Evolutionary conservation across 2,113 vertebrate species (phyloP), one percentile per base, ranked within the genome.

Genomic region (Seriola aureovittata): DNA sequence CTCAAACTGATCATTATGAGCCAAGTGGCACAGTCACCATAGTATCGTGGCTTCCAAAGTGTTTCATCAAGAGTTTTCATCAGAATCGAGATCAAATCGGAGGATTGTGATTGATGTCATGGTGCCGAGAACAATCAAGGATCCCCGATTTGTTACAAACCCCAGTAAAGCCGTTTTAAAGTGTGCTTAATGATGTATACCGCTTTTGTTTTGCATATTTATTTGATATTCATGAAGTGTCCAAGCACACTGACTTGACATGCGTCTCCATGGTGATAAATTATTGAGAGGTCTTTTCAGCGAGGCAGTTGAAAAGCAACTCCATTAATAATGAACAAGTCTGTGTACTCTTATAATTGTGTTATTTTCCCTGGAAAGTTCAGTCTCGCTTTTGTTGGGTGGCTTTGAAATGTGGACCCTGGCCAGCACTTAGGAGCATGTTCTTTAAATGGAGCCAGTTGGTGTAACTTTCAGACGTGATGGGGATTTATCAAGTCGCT

Each of bases 171-270:
- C 75, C 5, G 72, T 91, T 88, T 78, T 84, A 87, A 94, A 92
- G 64, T 84, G 80, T 70, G 77, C 89, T 86, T 94, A 93, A 94
- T 93, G 92, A 93, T 94, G 88, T 91, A 91, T 91, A 75, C 58
- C 89, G 82, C 87, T 92, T 93, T 95, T 93, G 87, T 93, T 94
- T 94, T 94, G 92, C 91, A 93, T 94, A 91, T 94, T 93, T 92
- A 93, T 96, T 95, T 95, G 93, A 92, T 94, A 95, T 94, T 94
- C 93, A 95, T 94, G 91, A 94, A 85, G 92, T 93, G 94, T 95
- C 93, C 93, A 87, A 87, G 89, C 85, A 81, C 89, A 93, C 90
- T 88, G 89, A 92, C 91, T 93, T 95, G 94, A 92, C 93, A 94
- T 85, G 88, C 78, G 78, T 95, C 93, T 95, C 93, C 86, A 91